Base-by-base conservation (phyloP, 2,888 invertebrate genomes). In the Therioaphis trifolii region DNA sequence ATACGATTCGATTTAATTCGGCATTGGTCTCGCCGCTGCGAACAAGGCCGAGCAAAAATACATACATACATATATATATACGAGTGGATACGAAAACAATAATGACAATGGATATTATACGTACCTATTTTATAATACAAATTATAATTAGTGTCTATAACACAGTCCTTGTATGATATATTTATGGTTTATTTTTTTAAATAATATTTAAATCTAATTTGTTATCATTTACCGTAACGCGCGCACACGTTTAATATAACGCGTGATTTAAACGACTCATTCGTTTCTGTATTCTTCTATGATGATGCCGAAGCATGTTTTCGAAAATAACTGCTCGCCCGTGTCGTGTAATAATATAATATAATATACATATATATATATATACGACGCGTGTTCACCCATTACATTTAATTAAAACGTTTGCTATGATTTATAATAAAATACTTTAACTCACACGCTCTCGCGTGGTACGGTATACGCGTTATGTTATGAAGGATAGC, bases 391-490 rank as follows among this genome's bases (percentile, higher is more conserved):
- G 55, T 2, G 40, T 58, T 58, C 21, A 58, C 9, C 35, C 15
- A 40, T 21, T 35, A 58, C 24, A 18, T 58, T 58, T 75, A 75
- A 75, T 75, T 75, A 75, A 75, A 75, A 75, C 27, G 49, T 77
- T 77, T 77, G 14, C 27, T 63, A 49, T 63, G 76, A 77, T 77
- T 77, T 77, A 77, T 77, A 63, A 46, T n/a, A 63, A 35, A 63
- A 29, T 35, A 7, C 7, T 35, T 35, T 77, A n/a, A n/a, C n/a
- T 63, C 49, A 49, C 49, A 46, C 29, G n/a, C 1, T 7, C 29
- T 0, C 27, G 40, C 18, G 3, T 63, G 63, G n/a, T 27, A 27
- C 4, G 9, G 18, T 27, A 72, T 27, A 12, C 29, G 21, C 14
- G 14, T 49, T 18, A 24, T 58, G 11, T 15, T 52, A 29, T 55